These are phyloP conservation scores for Bujurquina vittata DNA, from an alignment of 2,113 vertebrate species.

Conservation along the genomic window DNA sequence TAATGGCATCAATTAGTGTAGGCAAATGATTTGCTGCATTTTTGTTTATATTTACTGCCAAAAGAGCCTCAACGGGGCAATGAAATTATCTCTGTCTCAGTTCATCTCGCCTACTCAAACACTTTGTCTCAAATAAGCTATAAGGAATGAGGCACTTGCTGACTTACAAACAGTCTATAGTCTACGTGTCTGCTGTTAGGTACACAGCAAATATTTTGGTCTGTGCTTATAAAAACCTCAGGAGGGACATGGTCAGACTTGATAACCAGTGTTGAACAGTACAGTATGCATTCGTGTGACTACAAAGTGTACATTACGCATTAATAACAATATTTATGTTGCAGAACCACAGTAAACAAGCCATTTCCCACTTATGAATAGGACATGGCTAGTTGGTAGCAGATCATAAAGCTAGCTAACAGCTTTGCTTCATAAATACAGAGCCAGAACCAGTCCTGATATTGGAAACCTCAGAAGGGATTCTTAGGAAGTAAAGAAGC, in stretches of 20 bases:
- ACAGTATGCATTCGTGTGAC: neutral
- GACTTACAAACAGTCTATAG: neutral
- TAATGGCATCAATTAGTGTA: conserved; percentile 49
- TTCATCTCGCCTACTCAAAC: conserved; percentile 34
- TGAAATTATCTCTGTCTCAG: conserved; percentile 7
- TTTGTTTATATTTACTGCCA: conserved; percentile 50
- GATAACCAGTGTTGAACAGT: neutral
- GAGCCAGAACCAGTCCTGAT: conserved; percentile 32
- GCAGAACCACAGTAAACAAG: conserved; percentile 12
- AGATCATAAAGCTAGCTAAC: conserved; percentile 19
- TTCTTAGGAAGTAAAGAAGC: conserved; percentile 47
- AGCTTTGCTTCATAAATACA: conserved; percentile 37
- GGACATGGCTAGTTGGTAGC: neutral
- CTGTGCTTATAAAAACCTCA: neutral
- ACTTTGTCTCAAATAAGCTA: conserved; percentile 28
- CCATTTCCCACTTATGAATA: conserved; percentile 11
- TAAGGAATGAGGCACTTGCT: neutral
- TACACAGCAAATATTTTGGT: neutral
- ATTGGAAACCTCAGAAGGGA: conserved; percentile 59
- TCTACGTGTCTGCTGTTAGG: neutral
- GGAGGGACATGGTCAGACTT: neutral
- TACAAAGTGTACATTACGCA: neutral
- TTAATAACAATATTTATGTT: conserved; percentile 7
- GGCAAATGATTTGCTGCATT: conserved; percentile 59
- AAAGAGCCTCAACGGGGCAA: conserved; percentile 33